A percentile compares a stretch with the other conserved stretches of the same genome.
These are phyloP conservation scores for Aeoliscus strigatus DNA, from an alignment of 2,797 vertebrate genomes.

Conservation along the genomic window DNA sequence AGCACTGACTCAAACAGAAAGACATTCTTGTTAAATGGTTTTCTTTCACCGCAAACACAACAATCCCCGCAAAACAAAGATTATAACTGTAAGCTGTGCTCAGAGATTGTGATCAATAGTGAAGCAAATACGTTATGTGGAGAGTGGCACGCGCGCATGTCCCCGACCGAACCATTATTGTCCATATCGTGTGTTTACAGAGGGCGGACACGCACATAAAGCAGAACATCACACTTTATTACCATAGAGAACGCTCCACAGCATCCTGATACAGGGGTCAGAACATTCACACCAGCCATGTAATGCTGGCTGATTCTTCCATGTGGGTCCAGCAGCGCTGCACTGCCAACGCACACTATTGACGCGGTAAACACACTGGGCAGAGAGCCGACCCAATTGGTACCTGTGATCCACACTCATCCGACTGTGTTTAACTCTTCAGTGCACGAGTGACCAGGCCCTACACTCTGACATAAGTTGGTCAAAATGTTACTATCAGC, in stretches of 20 bases:
- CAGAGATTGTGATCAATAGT: too few relatives aligned
- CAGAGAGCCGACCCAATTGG: constrained; percentile 47
- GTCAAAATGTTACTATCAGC: too few relatives aligned
- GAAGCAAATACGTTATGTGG: too few relatives aligned
- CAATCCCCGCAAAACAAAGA: too few relatives aligned
- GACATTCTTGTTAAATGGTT: too few relatives aligned
- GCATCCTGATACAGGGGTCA: constrained; percentile 20
- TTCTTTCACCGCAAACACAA: too few relatives aligned
- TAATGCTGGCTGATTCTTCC: constrained; percentile 46
- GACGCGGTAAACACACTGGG: constrained; percentile 40
- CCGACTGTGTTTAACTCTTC: neutral
- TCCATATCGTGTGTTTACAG: constrained; percentile 1
- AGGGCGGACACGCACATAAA: neutral
- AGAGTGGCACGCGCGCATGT: too few relatives aligned
- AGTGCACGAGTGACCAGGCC: too few relatives aligned
- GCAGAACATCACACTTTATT: constrained; percentile 15
- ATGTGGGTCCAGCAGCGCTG: constrained; percentile 47
- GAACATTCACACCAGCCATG: constrained; percentile 24
- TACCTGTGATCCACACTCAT: constrained; percentile 29
- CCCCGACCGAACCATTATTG: neutral
- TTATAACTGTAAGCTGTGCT: too few relatives aligned
- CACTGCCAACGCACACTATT: constrained; percentile 47
- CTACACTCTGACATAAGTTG: too few relatives aligned
- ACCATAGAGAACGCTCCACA: constrained; percentile 8
- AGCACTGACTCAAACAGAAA: too few relatives aligned